These are phyloP conservation scores for Linurgus olivaceus DNA, from an alignment of 2,797 vertebrate species.

Conservation along the genomic window DNA sequence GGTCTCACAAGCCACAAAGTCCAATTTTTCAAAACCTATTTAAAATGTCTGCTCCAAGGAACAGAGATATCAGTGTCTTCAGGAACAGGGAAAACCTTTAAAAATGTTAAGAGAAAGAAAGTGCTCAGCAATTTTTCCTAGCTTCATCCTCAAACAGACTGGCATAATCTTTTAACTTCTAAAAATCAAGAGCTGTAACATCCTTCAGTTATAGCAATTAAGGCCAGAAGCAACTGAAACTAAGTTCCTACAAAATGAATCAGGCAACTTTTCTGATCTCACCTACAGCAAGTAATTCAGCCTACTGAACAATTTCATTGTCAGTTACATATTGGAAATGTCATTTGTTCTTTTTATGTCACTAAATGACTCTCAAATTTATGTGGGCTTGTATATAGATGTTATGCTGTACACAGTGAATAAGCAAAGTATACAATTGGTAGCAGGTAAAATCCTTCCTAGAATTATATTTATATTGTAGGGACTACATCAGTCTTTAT, in stretches of 20 bases:
- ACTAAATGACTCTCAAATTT: background rate
- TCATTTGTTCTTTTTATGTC: background rate
- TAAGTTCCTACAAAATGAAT: background rate
- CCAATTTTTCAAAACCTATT: background rate
- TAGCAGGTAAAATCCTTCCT: background rate
- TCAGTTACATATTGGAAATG: background rate
- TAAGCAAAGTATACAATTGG: background rate
- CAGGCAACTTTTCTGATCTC: background rate
- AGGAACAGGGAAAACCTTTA: background rate
- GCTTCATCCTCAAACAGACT: background rate
- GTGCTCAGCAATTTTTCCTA: background rate
- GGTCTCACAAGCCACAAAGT: background rate
- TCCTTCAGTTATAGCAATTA: background rate
- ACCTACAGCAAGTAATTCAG: background rate
- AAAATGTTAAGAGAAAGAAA: background rate
- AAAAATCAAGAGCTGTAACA: background rate
- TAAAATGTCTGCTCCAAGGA: background rate
- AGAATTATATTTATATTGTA: background rate
- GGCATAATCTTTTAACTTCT: background rate
- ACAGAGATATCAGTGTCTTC: background rate
- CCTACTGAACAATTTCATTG: background rate
- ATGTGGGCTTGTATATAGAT: background rate
- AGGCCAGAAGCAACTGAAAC: background rate
- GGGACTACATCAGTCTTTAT: background rate
- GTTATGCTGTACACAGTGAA: background rate